Percentiles rank a stretch among this genome's conserved stretches.
Conservation (phyloP, 2,113 vertebrate species). For the Dromaius novaehollandiae region DNA sequence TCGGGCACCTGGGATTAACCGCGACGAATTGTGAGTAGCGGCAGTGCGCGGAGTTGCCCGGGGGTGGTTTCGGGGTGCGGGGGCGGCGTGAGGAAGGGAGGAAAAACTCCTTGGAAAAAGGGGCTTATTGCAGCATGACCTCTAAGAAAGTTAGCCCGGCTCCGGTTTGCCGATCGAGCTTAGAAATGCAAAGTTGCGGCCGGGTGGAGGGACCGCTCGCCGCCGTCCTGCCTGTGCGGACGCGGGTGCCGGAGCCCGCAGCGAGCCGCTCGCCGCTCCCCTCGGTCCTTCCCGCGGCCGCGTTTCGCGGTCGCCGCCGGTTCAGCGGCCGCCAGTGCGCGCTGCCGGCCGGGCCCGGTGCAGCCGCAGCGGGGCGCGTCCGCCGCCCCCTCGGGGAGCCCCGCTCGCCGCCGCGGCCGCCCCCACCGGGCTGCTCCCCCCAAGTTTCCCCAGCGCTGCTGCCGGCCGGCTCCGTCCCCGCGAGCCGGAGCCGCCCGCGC, state of each 20-base stretch:
- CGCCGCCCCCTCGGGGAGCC: no score
- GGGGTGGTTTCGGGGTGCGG: background rate
- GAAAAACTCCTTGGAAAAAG: background rate
- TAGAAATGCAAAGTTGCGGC: background rate
- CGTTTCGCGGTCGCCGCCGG: no score
- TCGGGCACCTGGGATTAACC: slow-evolving; percentile 72
- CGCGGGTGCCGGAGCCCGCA: background rate
- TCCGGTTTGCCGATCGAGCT: background rate
- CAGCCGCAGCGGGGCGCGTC: no score
- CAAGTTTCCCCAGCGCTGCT: background rate
- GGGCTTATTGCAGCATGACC: background rate
- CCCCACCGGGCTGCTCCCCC: fast-evolving
- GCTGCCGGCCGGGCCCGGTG: background rate
- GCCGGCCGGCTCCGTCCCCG: background rate
- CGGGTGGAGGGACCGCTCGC: background rate
- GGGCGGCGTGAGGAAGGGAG: no score
- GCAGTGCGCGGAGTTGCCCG: background rate
- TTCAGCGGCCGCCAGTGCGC: background rate
- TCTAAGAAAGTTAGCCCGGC: background rate
- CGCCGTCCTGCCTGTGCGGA: background rate
- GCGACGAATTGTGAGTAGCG: slow-evolving; percentile 79
- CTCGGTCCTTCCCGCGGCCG: background rate
- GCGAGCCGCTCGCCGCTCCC: background rate
- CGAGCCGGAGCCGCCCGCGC: background rate
- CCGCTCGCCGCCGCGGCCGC: no score